A percentile compares a stretch with the other conserved stretches of the same genome.
Conservation (phyloP, 2,113 vertebrate species). For the Corythoichthys haematopterus region DNA sequence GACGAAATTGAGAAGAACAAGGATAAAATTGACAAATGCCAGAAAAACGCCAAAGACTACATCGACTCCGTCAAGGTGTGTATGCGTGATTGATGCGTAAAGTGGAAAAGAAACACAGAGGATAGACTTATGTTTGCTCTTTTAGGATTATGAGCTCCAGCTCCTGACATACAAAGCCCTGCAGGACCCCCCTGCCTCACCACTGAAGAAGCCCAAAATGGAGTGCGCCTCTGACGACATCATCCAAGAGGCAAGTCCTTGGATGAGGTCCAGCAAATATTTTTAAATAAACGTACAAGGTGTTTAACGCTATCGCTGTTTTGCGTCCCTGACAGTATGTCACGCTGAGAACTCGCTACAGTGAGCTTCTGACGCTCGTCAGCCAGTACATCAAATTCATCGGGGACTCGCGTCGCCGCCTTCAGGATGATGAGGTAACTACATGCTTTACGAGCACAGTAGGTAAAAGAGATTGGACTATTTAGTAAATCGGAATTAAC, state of each 20-base stretch:
- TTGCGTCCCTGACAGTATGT: constrained; percentile 78
- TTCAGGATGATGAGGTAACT: constrained; percentile 88
- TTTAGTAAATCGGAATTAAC: too few species aligned
- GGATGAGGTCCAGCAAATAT: neutral
- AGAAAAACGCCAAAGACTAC: constrained; percentile 87
- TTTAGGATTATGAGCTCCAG: constrained; percentile 90
- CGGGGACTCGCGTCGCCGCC: constrained; percentile 78
- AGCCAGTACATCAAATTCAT: constrained; percentile 94
- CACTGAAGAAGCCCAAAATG: constrained; percentile 89
- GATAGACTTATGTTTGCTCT: neutral
- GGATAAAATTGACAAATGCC: constrained; percentile 85
- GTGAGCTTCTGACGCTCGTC: constrained; percentile 86
- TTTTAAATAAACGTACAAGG: neutral
- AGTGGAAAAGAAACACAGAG: neutral
- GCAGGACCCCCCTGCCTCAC: constrained; percentile 83
- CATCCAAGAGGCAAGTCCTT: constrained; percentile 81
- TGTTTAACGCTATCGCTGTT: neutral
- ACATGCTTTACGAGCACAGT: neutral
- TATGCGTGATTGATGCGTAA: rapidly evolving
- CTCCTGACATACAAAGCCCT: constrained; percentile 89
- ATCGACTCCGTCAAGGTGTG: constrained; percentile 91
- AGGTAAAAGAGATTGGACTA: neutral
- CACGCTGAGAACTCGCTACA: constrained; percentile 86
- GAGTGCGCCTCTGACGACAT: constrained; percentile 84
- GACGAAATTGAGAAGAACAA: constrained; percentile 84